Evolutionary conservation across 2,797 vertebrate species (phyloP), one percentile per base, ranked within the genome.

Genomic region (Myotis vivesi): DNA sequence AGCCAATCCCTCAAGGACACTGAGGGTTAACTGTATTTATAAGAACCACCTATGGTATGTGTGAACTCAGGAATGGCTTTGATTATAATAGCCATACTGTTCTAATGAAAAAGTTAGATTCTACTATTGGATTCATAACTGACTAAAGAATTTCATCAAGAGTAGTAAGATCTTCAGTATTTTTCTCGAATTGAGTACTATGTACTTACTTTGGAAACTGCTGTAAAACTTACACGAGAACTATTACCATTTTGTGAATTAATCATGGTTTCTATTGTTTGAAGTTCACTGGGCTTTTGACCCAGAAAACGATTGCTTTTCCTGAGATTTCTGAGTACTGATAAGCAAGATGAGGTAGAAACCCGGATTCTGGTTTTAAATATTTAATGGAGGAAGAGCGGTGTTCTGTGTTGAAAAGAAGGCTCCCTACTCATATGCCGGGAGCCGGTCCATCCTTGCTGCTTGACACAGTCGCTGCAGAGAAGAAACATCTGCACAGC

Each of bases 51-150:
- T 57, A 28, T 68, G n/a, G 2, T 64, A 17, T 76, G 12, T 86
- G 19, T 93, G 72, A 57, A 81, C 49, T 94, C 76, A 79, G 46
- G 51, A 66, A 77, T 55, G 46, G 12, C 41, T 84, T 94, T 87
- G 28, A 49, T 91, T 84, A 79, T 81, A 33, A 76, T 22, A 69
- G 25, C 30, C 30, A 23, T 46, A 55, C 49, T 86, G 46, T 77
- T 94, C 15, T 88, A 90, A 68, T 92, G 68, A 87, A 92, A 79
- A 89, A 33, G n/a, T 91, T 93, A 71, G 46, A 76, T 83, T 91
- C 68, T 68, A 8, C 75, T 89, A 0, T 75, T 92, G 69, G 51
- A 3, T 86, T 89, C 25, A 44, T 91, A 91, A 94, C 28, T 51
- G 57, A 89, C 9, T 85, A 62, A 91, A 95, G 68, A 33, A 73